Base-by-base conservation (phyloP, 2,113 vertebrate species). In the Sinocyclocheilus anshuiensis region DNA sequence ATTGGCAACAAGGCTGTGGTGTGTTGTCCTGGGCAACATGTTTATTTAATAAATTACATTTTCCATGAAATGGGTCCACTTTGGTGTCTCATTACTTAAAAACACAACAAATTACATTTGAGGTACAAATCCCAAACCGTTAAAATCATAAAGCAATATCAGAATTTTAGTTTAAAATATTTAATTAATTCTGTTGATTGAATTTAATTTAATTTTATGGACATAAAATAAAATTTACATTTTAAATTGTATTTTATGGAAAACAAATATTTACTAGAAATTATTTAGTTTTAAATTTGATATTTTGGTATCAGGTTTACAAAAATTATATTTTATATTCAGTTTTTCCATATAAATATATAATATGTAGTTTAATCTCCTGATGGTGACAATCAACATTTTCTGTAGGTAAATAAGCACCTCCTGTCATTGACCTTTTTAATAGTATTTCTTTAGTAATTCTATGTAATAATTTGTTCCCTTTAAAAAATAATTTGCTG, bases 21-120 rank as follows among this genome's bases (percentile, higher is more conserved):
- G 59, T 81, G 45, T 26, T 18, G 45, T 82, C 48, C 24, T 50
- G 57, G 36, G 39, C 45, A 53, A 18, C 45, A 69, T 82, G 63
- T 71, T 82, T 82, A 82, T 67, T 18, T 33, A 82, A 69, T 53
- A 26, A 50, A 48, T 67, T n/a, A n/a, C 55, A 42, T 59, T 67
- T 81, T 65, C 22, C 22, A 26, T 81, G 33, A 81, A 81, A 26
- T 65, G 39, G 55, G 33, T 29, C 15, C 9, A 18, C 36, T 61
- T n/a, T 39, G 55, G 55, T 26, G 13, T 81, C 76, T 2, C 15
- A 20, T 77, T 81, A 81, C 78, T 63, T 65, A 16, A 65, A 78
- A 63, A 42, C 33, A 80, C 10, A 63, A 63, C 48, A 20, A 29
- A 77, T 33, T 20, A 75, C 12, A 75, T 75, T 15, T 50, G 48